phyloP scores from a whole-genome alignment of 1,140 invertebrate species.

The Nomia melanderi region DNA sequence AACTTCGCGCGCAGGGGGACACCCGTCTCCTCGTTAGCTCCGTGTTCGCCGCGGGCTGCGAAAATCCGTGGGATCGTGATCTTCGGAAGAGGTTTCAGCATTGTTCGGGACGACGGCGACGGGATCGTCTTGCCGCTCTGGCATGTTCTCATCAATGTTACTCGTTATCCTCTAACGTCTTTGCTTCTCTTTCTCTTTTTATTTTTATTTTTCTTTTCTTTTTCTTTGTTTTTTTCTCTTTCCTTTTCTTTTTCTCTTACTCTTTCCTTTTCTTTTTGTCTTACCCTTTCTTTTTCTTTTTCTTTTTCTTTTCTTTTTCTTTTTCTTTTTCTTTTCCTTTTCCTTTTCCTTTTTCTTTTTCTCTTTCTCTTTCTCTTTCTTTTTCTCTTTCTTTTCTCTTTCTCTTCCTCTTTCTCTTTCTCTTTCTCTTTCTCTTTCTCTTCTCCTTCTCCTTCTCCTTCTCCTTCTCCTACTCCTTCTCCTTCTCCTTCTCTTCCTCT shows the following conservation, averaged over 20 bases:
- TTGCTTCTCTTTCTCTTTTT: background rate
- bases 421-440: background rate
- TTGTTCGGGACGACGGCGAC: constrained; percentile 25
- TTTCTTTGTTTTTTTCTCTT: too few relatives aligned
- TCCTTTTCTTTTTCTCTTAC: background rate
- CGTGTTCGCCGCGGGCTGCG: constrained; percentile 10
- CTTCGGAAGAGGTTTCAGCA: constrained; percentile 25
- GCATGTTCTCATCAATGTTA: constrained; percentile 41
- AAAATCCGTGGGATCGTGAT: constrained; percentile 37
- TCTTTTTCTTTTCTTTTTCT: background rate
- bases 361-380: background rate
- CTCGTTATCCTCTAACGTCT: constrained; percentile 27
- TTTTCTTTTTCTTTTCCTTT: background rate
- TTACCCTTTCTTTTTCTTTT: background rate
- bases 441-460: background rate
- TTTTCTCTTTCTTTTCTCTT: background rate
- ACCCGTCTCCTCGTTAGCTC: constrained; percentile 30
- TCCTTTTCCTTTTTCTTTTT: background rate
- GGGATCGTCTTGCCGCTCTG: constrained; percentile 27
- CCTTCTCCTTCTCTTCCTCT: background rate
- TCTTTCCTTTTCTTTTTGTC: background rate
- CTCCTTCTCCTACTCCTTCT: too few relatives aligned
- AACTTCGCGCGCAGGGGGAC: background rate
- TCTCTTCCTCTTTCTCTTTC: background rate
- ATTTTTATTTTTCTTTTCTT: too few relatives aligned